Evolutionary conservation across 2,888 invertebrate genomes (phyloP).

Genomic region (Eretmocerus hayati): DNA sequence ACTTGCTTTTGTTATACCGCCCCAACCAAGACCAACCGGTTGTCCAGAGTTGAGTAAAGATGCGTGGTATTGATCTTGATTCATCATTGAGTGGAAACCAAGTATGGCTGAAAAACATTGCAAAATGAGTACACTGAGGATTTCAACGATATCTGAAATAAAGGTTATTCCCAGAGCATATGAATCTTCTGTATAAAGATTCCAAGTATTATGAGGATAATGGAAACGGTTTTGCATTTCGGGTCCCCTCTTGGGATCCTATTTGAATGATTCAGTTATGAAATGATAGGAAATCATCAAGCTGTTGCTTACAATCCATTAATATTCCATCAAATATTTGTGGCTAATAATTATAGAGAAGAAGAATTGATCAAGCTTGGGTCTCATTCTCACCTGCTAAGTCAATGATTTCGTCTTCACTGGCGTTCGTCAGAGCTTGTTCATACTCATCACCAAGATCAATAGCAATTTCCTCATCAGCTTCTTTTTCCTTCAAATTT

Average conservation of each 20-base stretch:
- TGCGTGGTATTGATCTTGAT: slow-evolving; percentile 98
- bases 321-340: too few species aligned
- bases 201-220: too few species aligned
- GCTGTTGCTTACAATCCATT: too few species aligned
- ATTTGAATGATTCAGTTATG: too few species aligned
- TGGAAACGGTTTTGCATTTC: too few species aligned
- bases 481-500: slow-evolving; percentile 66
- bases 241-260: too few species aligned
- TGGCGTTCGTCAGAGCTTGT: slow-evolving; percentile 76
- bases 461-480: slow-evolving; percentile 86
- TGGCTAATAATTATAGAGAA: too few species aligned
- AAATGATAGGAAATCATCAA: too few species aligned
- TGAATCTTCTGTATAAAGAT: too few species aligned
- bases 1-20: slow-evolving; percentile 90
- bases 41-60: slow-evolving; percentile 89
- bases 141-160: slow-evolving; percentile 3
- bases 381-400: slow-evolving; percentile 84
- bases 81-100: slow-evolving; percentile 99
- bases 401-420: slow-evolving; percentile 97
- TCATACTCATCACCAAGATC: slow-evolving; percentile 94
- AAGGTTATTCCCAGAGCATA: too few species aligned
- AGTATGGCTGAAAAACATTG: slow-evolving; percentile 70
- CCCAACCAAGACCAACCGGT: slow-evolving; percentile 85
- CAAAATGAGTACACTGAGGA: neutral
- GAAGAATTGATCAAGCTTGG: too few species aligned